phyloP scores from a whole-genome alignment of 2,797 vertebrate genomes.

The Coluber constrictor region DNA sequence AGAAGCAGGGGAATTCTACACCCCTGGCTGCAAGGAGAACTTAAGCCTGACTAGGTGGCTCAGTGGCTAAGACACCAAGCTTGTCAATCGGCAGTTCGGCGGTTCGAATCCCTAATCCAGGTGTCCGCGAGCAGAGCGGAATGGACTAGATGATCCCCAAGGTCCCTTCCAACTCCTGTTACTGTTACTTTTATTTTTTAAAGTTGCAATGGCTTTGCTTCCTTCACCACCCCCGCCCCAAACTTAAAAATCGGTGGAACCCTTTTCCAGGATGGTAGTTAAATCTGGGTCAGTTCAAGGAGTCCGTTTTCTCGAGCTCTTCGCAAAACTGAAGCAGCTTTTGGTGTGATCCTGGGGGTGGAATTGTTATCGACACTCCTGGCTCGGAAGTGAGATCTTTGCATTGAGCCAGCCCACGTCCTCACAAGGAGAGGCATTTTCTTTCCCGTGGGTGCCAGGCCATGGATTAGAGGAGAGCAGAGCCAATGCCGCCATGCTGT shows the following conservation, averaged over 20 bases:
- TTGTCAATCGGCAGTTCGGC: too few species aligned
- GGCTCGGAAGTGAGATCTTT: not conserved
- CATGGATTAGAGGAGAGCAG: constrained; percentile 3
- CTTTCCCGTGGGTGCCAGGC: not conserved
- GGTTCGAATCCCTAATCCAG: too few species aligned
- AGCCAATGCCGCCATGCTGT: constrained; percentile 35
- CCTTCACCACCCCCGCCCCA: rapidly evolving
- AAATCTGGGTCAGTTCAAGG: not conserved
- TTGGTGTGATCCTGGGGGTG: not conserved
- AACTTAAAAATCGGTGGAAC: not conserved
- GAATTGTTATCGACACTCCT: not conserved
- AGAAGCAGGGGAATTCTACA: too few species aligned
- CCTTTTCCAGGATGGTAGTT: rapidly evolving
- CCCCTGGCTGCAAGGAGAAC: too few species aligned
- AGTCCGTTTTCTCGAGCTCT: not conserved
- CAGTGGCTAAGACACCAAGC: too few species aligned
- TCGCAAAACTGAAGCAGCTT: not conserved
- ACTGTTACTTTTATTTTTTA: not conserved
- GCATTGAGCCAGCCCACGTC: not conserved
- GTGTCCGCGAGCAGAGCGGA: too few species aligned
- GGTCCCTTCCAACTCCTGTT: too few species aligned
- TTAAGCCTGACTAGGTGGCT: too few species aligned
- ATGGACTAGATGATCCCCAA: too few species aligned
- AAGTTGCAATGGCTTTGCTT: not conserved
- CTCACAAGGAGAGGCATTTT: not conserved